Conservation (phyloP, 2,797 vertebrate genomes). For the Melanotaenia boesemani region DNA sequence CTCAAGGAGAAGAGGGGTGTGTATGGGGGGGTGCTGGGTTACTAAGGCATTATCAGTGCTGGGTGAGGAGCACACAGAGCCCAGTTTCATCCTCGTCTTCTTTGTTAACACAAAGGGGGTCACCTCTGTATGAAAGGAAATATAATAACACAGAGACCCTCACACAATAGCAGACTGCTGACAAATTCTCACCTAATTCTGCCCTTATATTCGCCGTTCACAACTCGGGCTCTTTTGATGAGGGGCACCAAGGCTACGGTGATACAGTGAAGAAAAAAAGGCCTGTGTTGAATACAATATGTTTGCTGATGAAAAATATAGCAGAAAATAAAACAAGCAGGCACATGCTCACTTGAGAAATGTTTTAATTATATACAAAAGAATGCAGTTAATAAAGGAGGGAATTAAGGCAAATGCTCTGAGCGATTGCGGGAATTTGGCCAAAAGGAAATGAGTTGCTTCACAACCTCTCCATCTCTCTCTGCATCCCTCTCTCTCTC, state of each 20-base stretch:
- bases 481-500: slow-evolving; percentile 51
- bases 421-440: slow-evolving; percentile 92
- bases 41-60: slow-evolving; percentile 78
- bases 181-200: slow-evolving; percentile 82
- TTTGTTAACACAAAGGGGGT: slow-evolving; percentile 87
- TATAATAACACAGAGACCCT: slow-evolving; percentile 78
- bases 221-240: slow-evolving; percentile 54
- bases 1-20: slow-evolving; percentile 71
- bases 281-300: slow-evolving; percentile 60
- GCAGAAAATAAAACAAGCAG: slow-evolving; percentile 73
- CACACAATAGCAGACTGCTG: slow-evolving; percentile 76
- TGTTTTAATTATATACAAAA: slow-evolving; percentile 88
- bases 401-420: slow-evolving; percentile 92
- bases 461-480: slow-evolving; percentile 76
- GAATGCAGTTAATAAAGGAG: slow-evolving; percentile 85
- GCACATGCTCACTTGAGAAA: slow-evolving; percentile 85
- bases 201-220: slow-evolving; percentile 66
- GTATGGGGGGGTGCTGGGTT: slow-evolving; percentile 66
- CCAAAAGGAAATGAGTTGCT: slow-evolving; percentile 94
- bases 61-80: slow-evolving; percentile 78
- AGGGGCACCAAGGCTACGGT: slow-evolving; percentile 58
- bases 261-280: slow-evolving; percentile 38
- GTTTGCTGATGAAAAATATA: slow-evolving; percentile 70
- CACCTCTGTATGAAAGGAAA: slow-evolving; percentile 82
- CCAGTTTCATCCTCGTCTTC: slow-evolving; percentile 84